A percentile compares a stretch with the other conserved stretches of the same genome.
Conservation (phyloP, 2,113 vertebrate genomes). For the Ursus arctos region DNA sequence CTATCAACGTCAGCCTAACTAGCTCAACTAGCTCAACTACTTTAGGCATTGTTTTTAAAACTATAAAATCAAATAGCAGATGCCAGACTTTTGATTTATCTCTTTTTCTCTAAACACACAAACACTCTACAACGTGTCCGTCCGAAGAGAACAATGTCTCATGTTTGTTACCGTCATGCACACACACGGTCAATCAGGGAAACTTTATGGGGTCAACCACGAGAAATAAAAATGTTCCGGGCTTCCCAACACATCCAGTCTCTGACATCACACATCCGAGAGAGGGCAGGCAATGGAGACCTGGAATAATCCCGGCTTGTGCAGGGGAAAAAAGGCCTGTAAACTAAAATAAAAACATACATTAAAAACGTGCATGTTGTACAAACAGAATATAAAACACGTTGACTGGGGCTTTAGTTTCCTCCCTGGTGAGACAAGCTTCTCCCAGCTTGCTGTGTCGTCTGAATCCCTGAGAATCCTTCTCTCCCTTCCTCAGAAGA, state of each 20-base stretch:
- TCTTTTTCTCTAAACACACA: constrained; percentile 82
- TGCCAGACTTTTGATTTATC: constrained; percentile 81
- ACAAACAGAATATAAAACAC: constrained; percentile 85
- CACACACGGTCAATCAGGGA: constrained; percentile 77
- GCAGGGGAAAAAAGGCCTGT: constrained; percentile 76
- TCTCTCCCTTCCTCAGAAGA: constrained; percentile 74
- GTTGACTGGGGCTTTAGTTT: constrained; percentile 76
- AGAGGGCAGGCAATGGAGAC: constrained; percentile 72
- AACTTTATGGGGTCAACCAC: constrained; percentile 83
- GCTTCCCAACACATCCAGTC: constrained; percentile 78
- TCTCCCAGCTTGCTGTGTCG: constrained; percentile 70
- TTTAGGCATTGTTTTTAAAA: constrained; percentile 81
- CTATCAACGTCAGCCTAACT: constrained; percentile 75
- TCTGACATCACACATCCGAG: constrained; percentile 82
- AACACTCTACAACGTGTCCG: constrained; percentile 59
- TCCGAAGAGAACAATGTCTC: constrained; percentile 81
- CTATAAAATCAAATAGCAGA: constrained; percentile 81
- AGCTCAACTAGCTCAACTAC: constrained; percentile 65
- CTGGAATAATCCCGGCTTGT: constrained; percentile 53
- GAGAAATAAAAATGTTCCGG: constrained; percentile 77
- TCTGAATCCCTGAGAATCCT: constrained; percentile 75
- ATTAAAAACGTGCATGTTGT: constrained; percentile 73
- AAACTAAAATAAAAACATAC: constrained; percentile 85
- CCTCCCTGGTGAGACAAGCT: constrained; percentile 80
- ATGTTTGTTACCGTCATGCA: constrained; percentile 76